These are phyloP conservation scores for Allobates femoralis DNA, from an alignment of 2,797 vertebrate genomes.

Conservation along the genomic window DNA sequence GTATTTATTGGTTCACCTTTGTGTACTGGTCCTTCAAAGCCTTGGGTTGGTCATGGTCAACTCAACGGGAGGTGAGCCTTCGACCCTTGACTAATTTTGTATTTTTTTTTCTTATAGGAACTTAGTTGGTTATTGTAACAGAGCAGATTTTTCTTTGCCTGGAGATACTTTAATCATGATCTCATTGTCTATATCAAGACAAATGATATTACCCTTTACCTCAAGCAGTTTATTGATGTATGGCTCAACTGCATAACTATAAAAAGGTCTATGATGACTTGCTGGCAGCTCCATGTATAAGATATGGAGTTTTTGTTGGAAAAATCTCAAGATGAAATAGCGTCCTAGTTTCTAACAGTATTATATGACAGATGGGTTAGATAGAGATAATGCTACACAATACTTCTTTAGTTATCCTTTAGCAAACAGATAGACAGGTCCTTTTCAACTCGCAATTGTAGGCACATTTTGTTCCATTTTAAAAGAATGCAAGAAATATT, in stretches of 20 bases:
- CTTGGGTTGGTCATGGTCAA: constrained; percentile 59
- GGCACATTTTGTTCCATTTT: constrained; percentile 79
- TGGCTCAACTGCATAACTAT: constrained; percentile 64
- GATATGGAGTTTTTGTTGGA: constrained; percentile 67
- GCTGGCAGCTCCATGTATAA: constrained; percentile 57
- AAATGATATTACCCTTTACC: constrained; percentile 62
- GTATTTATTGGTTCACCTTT: constrained; percentile 63
- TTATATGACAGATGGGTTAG: constrained; percentile 79
- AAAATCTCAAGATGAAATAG: constrained; percentile 68
- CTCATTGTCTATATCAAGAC: constrained; percentile 59
- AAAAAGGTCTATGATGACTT: constrained; percentile 60
- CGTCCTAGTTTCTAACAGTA: constrained; percentile 69
- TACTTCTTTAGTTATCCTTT: constrained; percentile 81
- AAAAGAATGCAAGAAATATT: constrained; percentile 74
- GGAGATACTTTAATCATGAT: constrained; percentile 64
- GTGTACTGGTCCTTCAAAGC: constrained; percentile 64
- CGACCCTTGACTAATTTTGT: neutral
- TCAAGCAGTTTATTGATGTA: constrained; percentile 44
- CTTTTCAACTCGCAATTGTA: constrained; percentile 71
- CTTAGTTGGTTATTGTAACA: constrained; percentile 13
- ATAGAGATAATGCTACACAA: constrained; percentile 85
- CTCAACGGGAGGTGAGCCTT: constrained; percentile 25
- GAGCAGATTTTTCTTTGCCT: constrained; percentile 52
- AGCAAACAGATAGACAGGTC: constrained; percentile 75
- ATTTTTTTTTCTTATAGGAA: neutral